These are phyloP conservation scores for Drymodes brunneopygia DNA, from an alignment of 2,113 vertebrate species.

Conservation along the genomic window DNA sequence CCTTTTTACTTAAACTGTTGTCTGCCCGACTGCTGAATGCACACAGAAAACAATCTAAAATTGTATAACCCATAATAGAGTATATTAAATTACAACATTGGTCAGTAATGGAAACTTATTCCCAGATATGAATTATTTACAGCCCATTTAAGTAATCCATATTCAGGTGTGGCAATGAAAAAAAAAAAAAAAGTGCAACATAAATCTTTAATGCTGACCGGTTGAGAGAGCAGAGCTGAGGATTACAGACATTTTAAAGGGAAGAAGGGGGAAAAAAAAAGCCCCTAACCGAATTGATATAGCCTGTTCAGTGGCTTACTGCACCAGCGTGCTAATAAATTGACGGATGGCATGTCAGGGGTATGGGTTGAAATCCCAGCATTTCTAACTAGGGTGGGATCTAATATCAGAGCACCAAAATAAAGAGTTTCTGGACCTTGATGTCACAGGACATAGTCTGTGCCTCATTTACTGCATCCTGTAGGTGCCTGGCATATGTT, in stretches of 20 bases:
- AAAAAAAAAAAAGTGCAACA: constrained; percentile 80
- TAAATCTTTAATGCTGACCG: constrained; percentile 89
- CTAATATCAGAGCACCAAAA: constrained; percentile 71
- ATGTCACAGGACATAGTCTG: constrained; percentile 67
- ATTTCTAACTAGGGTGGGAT: constrained; percentile 72
- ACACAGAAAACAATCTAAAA: constrained; percentile 86
- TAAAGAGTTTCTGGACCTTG: constrained; percentile 71
- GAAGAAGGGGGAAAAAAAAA: background rate
- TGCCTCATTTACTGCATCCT: constrained; percentile 48
- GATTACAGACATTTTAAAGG: constrained; percentile 83
- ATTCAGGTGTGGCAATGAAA: constrained; percentile 95
- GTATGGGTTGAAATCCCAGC: constrained; percentile 72
- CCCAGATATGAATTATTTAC: constrained; percentile 99
- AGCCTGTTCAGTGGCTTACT: constrained; percentile 77
- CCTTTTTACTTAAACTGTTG: constrained; percentile 81
- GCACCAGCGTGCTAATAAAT: constrained; percentile 80
- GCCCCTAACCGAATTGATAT: constrained; percentile 70
- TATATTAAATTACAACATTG: constrained; percentile 95
- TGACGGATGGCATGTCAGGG: constrained; percentile 81
- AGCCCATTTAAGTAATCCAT: constrained; percentile 97
- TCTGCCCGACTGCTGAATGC: constrained; percentile 73
- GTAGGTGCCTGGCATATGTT: constrained; percentile 54
- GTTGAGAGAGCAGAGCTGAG: constrained; percentile 81
- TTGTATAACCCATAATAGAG: constrained; percentile 86
- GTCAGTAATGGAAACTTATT: constrained; percentile 95